Conservation (phyloP, 2,797 vertebrate species). For the Urophycis tenuis region DNA sequence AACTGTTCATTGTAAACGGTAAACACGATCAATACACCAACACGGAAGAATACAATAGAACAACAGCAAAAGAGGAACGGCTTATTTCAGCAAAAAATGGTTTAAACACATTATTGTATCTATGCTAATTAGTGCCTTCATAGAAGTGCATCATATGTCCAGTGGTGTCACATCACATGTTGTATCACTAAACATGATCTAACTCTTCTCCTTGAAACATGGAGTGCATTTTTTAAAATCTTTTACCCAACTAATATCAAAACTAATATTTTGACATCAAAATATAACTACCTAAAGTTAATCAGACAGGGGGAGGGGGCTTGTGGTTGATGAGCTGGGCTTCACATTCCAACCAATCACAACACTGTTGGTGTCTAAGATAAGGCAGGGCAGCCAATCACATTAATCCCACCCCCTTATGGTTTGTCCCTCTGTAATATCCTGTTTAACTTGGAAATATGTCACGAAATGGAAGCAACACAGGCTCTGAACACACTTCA, state of each 20-base stretch:
- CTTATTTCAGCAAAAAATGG: slow-evolving; percentile 1
- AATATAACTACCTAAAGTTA: too few species aligned
- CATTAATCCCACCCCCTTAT: neutral
- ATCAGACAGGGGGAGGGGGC: too few species aligned
- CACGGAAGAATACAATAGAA: slow-evolving; percentile 4
- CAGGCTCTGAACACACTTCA: slow-evolving; percentile 1
- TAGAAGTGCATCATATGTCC: slow-evolving; percentile 7
- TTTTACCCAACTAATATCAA: neutral
- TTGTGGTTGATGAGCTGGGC: too few species aligned
- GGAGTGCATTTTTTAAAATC: too few species aligned
- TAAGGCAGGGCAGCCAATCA: neutral
- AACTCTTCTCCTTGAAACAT: neutral
- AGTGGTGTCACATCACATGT: neutral
- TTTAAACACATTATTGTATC: neutral
- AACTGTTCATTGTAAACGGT: slow-evolving; percentile 1
- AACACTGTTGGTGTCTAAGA: neutral
- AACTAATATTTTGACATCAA: too few species aligned
- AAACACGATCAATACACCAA: slow-evolving; percentile 11
- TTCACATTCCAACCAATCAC: too few species aligned
- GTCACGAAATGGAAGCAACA: neutral
- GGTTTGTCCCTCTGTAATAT: neutral
- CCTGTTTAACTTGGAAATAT: neutral
- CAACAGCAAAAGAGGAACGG: neutral
- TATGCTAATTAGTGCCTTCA: slow-evolving; percentile 10
- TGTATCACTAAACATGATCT: neutral